Evolutionary conservation across 2,888 invertebrate genomes (phyloP).

Genomic region (Brachynemurus nebulosus): DNA sequence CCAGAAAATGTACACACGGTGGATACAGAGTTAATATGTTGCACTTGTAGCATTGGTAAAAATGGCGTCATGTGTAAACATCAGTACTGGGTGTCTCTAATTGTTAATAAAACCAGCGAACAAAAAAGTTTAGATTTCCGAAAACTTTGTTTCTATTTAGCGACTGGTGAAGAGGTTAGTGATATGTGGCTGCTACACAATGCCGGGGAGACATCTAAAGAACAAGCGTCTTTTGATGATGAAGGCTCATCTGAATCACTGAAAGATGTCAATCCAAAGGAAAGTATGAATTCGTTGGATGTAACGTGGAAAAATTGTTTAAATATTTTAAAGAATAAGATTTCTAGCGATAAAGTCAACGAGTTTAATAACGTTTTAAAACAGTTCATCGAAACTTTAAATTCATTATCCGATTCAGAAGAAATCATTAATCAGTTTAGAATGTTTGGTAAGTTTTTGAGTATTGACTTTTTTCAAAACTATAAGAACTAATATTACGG

Average conservation of each 20-base stretch:
- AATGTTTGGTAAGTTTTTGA: too few relatives aligned
- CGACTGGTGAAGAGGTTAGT: background rate
- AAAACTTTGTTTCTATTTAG: conserved; percentile 2
- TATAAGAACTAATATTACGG: too few relatives aligned
- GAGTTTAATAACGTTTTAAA: background rate
- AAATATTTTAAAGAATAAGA: background rate
- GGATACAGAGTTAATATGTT: background rate
- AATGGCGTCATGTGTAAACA: conserved; percentile 3
- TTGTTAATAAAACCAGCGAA: background rate
- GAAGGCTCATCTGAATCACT: background rate
- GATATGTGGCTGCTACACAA: background rate
- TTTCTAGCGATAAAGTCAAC: background rate
- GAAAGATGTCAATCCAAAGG: background rate
- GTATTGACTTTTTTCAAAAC: too few relatives aligned
- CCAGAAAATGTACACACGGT: background rate
- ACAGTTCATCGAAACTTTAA: background rate
- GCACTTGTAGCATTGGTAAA: conserved; percentile 1
- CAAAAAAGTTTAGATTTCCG: conserved; percentile 1
- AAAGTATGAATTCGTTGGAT: background rate
- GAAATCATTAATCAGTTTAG: too few relatives aligned
- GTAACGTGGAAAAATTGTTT: background rate
- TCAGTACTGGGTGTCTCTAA: background rate
- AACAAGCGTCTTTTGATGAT: background rate
- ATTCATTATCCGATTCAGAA: background rate
- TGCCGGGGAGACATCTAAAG: background rate